These are phyloP conservation scores for Excalfactoria chinensis DNA, from an alignment of 2,113 vertebrate genomes.

Conservation along the genomic window DNA sequence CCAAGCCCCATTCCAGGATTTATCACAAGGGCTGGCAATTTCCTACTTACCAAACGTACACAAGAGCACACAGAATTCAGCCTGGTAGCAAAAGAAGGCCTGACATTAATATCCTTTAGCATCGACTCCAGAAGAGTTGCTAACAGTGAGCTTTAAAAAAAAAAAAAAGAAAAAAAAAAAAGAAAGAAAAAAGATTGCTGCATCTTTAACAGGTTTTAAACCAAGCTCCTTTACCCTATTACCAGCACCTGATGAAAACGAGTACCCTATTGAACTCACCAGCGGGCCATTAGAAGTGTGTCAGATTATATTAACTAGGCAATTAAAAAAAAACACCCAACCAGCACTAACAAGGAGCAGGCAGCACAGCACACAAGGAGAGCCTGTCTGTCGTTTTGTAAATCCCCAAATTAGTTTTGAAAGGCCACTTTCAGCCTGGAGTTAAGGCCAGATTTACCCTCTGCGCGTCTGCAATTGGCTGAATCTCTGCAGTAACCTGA, in stretches of 20 bases:
- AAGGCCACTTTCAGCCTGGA: conserved; percentile 74
- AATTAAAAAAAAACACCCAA: conserved; percentile 59
- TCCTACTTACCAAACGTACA: not conserved
- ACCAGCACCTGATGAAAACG: conserved; percentile 53
- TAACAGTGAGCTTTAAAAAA: conserved; percentile 6
- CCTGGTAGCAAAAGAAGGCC: conserved; percentile 15
- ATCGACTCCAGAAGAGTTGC: not conserved
- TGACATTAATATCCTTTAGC: conserved; percentile 54
- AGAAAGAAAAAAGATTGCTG: conserved; percentile 11
- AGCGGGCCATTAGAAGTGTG: conserved; percentile 55
- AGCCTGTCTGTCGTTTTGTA: conserved; percentile 58
- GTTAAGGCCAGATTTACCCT: conserved; percentile 75
- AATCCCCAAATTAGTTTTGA: conserved; percentile 74
- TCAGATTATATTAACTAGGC: conserved; percentile 67
- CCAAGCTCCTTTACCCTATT: conserved; percentile 48
- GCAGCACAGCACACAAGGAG: conserved; percentile 1
- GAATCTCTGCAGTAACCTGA: conserved; percentile 57
- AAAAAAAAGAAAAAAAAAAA: not conserved
- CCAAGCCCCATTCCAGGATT: not conserved
- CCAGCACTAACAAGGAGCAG: conserved; percentile 46
- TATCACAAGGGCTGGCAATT: not conserved
- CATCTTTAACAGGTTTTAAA: conserved; percentile 41
- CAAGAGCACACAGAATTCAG: not conserved
- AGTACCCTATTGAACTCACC: conserved; percentile 62
- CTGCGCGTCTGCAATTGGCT: conserved; percentile 12